Conservation (phyloP, 2,797 vertebrate species). For the Bradypodion ventrale region DNA sequence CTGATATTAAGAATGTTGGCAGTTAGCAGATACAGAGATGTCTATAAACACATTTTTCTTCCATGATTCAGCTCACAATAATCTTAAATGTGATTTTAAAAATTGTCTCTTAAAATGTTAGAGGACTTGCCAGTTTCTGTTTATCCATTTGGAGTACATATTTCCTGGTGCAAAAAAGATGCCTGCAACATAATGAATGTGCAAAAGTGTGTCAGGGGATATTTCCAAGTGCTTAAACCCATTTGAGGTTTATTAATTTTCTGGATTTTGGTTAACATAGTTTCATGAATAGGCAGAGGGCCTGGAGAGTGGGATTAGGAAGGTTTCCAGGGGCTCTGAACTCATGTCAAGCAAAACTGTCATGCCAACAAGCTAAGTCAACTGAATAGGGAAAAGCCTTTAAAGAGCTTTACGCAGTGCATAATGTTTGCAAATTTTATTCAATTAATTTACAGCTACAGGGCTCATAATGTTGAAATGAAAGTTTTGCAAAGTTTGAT, state of each 20-base stretch:
- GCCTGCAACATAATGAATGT: slow-evolving; percentile 46
- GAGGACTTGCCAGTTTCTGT: slow-evolving; percentile 49
- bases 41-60: slow-evolving; percentile 50
- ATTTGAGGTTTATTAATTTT: slow-evolving; percentile 74
- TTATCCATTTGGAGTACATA: slow-evolving; percentile 53
- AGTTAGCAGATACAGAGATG: slow-evolving; percentile 42
- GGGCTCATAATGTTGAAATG: slow-evolving; percentile 72
- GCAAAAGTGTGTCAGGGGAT: slow-evolving; percentile 42
- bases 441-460: slow-evolving; percentile 77
- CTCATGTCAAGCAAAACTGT: slow-evolving; percentile 73
- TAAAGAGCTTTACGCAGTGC: slow-evolving; percentile 63
- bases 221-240: slow-evolving; percentile 62
- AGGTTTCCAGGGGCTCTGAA: slow-evolving; percentile 75
- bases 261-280: slow-evolving; percentile 64
- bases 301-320: slow-evolving; percentile 75
- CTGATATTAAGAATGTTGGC: slow-evolving; percentile 9
- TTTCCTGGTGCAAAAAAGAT: slow-evolving; percentile 49
- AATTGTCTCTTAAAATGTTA: slow-evolving; percentile 57
- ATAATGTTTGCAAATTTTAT: slow-evolving; percentile 79
- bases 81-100: slow-evolving; percentile 61
- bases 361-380: slow-evolving; percentile 65
- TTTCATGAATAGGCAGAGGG: slow-evolving; percentile 72
- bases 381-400: slow-evolving; percentile 61
- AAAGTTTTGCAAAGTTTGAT: slow-evolving; percentile 75
- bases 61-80: slow-evolving; percentile 45